Evolutionary conservation across 2,113 vertebrate species (phyloP), one percentile per base, ranked within the genome.

Genomic region (Rhombomys opimus): DNA sequence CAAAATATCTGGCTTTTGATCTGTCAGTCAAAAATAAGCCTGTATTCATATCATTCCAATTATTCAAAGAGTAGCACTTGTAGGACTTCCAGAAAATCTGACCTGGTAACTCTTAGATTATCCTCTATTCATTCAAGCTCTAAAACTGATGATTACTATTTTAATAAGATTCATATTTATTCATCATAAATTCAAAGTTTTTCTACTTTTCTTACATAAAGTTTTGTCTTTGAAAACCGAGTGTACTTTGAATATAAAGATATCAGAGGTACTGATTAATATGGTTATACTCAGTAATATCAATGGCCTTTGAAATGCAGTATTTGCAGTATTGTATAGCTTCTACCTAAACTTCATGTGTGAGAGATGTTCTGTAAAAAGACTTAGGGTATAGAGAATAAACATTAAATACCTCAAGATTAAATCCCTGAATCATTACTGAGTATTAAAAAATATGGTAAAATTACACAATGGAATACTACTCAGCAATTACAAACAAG

Each of bases 371-470:
- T 8, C 25, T 13, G 20, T 65, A 7, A 76, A 10, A 75, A 38
- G 5, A 52, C 3, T 5, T 50, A 11, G 1, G 0, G 14, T 7
- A 57, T 12, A 30, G 5, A n/a, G 3, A 80, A n/a, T 52, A 76
- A 80, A 72, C 2, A 4, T 88, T 11, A 41, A 38, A 77, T 54
- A 77, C 57, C 30, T 76, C n/a, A 76, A 50, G 81, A 25, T 54
- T 88, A 25, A 82, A 7, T 61, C 22, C 13, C 20, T 89, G 89
- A 57, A 23, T 84, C 68, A 27, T 54, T 3, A 76, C 11, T 50
- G 18, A 89, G 13, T 70, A 89, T 84, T 67, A 86, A 54, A 35
- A 25, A 22, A 11, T 50, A 20, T 46, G 41, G 4, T 46, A 46
- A 46, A 46, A 46, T 46, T 46, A 46, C 41, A 46, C 4, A 46